Conservation (phyloP, 2,888 invertebrate genomes). For the Tachina fera region DNA sequence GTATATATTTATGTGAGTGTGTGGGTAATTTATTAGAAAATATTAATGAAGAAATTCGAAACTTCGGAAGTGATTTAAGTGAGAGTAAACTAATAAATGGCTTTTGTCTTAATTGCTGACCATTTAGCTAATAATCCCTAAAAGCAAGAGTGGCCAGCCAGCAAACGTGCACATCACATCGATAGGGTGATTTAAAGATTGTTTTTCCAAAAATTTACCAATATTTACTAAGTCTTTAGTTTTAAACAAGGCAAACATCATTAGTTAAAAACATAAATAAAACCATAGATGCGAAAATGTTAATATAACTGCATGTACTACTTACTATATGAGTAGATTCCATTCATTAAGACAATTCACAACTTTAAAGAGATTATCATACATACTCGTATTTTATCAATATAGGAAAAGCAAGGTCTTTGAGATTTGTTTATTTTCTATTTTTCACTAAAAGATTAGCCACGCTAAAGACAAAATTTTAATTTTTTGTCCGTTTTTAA, state of each 20-base stretch:
- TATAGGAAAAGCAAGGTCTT: background rate
- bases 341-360: constrained; percentile 51
- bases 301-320: background rate
- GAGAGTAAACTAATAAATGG: constrained; percentile 58
- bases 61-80: constrained; percentile 58
- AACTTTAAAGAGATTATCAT: constrained; percentile 20
- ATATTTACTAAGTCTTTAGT: constrained; percentile 51
- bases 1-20: background rate
- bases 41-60: constrained; percentile 45
- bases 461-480: constrained; percentile 18
- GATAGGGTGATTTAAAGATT: constrained; percentile 58
- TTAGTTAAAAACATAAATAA: constrained; percentile 46
- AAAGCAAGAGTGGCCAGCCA: constrained; percentile 35
- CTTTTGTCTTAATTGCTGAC: constrained; percentile 64
- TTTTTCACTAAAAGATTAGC: constrained; percentile 26
- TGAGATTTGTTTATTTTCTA: background rate
- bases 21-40: background rate
- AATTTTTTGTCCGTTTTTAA: background rate
- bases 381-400: background rate
- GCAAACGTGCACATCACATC: constrained; percentile 53
- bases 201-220: constrained; percentile 46
- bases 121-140: constrained; percentile 52
- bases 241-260: constrained; percentile 60
- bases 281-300: background rate
- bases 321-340: background rate